These are phyloP conservation scores for Artibeus jamaicensis DNA, from an alignment of 2,797 vertebrate genomes.

Conservation along the genomic window DNA sequence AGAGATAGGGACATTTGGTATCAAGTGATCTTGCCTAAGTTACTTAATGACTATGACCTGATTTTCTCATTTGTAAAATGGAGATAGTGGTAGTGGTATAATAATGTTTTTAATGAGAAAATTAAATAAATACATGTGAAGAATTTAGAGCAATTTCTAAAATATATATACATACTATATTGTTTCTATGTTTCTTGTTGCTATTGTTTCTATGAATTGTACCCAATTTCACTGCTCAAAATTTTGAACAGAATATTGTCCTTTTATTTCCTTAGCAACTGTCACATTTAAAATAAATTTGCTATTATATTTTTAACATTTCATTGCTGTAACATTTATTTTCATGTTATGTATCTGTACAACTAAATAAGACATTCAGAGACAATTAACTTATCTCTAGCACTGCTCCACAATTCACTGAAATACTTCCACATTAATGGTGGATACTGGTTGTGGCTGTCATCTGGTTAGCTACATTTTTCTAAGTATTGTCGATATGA, in stretches of 20 bases:
- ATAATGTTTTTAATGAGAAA: background rate
- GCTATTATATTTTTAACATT: background rate
- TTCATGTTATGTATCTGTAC: background rate
- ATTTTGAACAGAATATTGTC: background rate
- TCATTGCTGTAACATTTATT: background rate
- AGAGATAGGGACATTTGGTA: background rate
- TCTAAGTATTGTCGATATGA: background rate
- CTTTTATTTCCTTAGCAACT: background rate
- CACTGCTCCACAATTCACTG: background rate
- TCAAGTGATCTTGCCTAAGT: background rate
- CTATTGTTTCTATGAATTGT: background rate
- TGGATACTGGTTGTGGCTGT: background rate
- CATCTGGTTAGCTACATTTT: background rate
- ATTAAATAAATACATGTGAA: background rate
- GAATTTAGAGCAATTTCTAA: background rate
- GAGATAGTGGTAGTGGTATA: background rate
- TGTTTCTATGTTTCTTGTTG: no score
- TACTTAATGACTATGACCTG: background rate
- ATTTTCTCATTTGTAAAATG: background rate
- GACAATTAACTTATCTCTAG: background rate
- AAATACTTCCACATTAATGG: background rate
- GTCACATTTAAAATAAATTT: background rate
- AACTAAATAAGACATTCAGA: background rate
- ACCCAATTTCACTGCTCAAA: background rate
- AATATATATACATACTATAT: no score